Conservation (phyloP, 2,113 vertebrate genomes). For the Hippolais icterina region DNA sequence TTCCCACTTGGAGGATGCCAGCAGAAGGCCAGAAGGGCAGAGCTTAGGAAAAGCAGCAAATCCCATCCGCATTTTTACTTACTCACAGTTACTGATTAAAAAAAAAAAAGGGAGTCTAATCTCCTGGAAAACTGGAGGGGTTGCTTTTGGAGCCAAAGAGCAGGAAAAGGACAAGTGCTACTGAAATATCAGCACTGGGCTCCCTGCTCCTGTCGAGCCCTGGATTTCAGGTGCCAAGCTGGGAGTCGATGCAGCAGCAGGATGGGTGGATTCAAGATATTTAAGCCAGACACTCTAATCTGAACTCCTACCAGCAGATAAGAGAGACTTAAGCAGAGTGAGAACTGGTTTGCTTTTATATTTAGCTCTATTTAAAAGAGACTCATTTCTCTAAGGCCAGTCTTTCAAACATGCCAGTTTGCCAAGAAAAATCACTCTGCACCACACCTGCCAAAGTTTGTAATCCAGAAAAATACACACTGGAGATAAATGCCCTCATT, state of each 20-base stretch:
- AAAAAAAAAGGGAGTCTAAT: background rate
- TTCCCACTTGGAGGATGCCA: background rate
- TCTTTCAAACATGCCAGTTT: background rate
- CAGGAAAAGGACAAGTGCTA: background rate
- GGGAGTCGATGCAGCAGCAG: background rate
- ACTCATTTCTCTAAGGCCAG: background rate
- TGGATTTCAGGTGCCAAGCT: background rate
- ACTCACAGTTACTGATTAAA: background rate
- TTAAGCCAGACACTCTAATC: background rate
- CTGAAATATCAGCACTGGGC: background rate
- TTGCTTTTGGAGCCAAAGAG: background rate
- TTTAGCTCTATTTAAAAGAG: background rate
- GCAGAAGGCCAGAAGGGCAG: background rate
- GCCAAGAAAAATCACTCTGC: background rate
- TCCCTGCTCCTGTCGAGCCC: background rate
- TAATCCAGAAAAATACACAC: background rate
- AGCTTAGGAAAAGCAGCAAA: background rate
- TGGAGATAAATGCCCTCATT: background rate
- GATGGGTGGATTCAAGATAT: background rate
- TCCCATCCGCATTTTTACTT: background rate
- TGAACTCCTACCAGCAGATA: background rate
- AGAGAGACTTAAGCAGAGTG: background rate
- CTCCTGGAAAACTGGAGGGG: background rate
- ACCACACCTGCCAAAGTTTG: background rate
- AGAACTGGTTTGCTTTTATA: background rate